Percentiles rank a stretch among this genome's conserved stretches.
Conservation (phyloP, 2,888 invertebrate genomes). For the Drosophila sordidapex region DNA sequence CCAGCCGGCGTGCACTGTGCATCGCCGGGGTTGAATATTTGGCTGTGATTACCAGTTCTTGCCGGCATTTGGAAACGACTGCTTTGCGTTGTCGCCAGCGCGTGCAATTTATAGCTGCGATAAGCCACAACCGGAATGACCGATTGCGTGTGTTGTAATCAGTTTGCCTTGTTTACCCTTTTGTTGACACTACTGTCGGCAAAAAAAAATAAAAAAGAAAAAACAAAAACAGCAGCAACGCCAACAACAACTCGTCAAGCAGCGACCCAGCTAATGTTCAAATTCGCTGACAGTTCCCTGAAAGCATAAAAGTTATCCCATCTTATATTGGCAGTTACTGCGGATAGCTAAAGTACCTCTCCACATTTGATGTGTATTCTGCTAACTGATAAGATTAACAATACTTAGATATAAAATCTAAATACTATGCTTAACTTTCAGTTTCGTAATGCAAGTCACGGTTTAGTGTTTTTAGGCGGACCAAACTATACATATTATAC, state of each 20-base stretch:
- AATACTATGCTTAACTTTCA: not conserved
- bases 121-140: constrained; percentile 28
- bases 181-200: not conserved
- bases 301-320: too few relatives aligned
- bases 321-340: too few relatives aligned
- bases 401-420: not conserved
- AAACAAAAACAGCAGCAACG: not conserved
- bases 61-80: constrained; percentile 33
- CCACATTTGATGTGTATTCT: too few relatives aligned
- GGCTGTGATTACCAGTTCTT: constrained; percentile 5
- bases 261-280: too few relatives aligned
- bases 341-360: too few relatives aligned
- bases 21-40: constrained; percentile 12
- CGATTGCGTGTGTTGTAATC: constrained; percentile 9
- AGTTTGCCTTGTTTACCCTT: not conserved
- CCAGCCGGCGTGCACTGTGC: constrained; percentile 66
- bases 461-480: not conserved
- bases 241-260: too few relatives aligned
- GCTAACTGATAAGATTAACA: not conserved
- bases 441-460: not conserved
- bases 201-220: not conserved
- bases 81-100: constrained; percentile 31
- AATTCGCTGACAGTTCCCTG: too few relatives aligned
- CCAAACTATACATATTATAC: too few relatives aligned
- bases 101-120: constrained; percentile 52